phyloP scores from a whole-genome alignment of 2,888 invertebrate species.

The Erebia aethiops region DNA sequence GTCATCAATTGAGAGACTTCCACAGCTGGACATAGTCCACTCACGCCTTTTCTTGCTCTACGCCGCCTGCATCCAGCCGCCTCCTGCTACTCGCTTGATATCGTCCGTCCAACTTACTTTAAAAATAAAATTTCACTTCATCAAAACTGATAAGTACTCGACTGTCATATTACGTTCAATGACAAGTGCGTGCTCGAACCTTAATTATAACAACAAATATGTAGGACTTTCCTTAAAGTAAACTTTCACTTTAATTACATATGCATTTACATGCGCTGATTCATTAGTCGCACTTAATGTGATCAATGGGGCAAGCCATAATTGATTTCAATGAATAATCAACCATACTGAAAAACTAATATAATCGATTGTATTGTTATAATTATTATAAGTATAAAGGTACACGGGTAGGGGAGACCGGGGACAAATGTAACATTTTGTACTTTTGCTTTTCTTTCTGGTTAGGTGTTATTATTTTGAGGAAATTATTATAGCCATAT shows the following conservation, averaged over 20 bases:
- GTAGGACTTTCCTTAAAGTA: constrained; percentile 47
- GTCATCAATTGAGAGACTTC: too few relatives aligned
- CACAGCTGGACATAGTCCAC: too few relatives aligned
- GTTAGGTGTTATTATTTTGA: too few relatives aligned
- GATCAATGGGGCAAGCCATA: constrained; percentile 46
- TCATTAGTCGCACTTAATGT: constrained; percentile 48
- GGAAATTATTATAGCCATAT: too few relatives aligned
- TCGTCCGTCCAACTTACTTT: too few relatives aligned
- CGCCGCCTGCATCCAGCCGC: too few relatives aligned
- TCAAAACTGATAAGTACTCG: constrained; percentile 23
- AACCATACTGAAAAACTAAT: background rate
- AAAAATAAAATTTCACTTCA: background rate
- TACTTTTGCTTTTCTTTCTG: too few relatives aligned
- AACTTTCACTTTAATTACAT: constrained; percentile 56
- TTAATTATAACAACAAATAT: constrained; percentile 56
- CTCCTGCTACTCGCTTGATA: too few relatives aligned
- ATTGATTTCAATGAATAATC: constrained; percentile 21
- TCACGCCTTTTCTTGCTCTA: too few relatives aligned
- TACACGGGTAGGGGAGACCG: too few relatives aligned
- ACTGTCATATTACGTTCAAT: constrained; percentile 45
- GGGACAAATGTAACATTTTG: too few relatives aligned
- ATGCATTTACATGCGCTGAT: constrained; percentile 40
- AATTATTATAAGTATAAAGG: too few relatives aligned
- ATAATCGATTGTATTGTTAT: constrained; percentile 1
- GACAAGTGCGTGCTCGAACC: constrained; percentile 51